These are phyloP conservation scores for Zaprionus capensis DNA, from an alignment of 1,140 invertebrate genomes.

Conservation along the genomic window DNA sequence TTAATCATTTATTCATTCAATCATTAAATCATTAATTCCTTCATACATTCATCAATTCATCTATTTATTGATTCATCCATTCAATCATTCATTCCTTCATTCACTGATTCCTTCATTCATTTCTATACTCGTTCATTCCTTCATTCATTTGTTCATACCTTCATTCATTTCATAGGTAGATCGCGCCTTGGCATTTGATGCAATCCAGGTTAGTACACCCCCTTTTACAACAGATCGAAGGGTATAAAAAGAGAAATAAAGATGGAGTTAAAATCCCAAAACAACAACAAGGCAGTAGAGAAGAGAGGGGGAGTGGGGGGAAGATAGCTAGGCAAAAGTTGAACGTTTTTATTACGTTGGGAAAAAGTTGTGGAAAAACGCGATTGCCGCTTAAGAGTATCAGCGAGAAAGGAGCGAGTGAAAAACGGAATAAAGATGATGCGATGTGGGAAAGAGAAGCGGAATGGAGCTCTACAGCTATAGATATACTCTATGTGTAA, in stretches of 20 bases:
- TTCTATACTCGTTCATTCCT: too few relatives aligned
- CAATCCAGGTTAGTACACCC: too few relatives aligned
- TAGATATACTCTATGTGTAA: background rate
- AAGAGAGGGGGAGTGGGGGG: slow-evolving; percentile 24
- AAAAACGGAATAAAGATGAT: slow-evolving; percentile 28
- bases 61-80: too few relatives aligned
- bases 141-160: too few relatives aligned
- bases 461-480: background rate
- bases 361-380: slow-evolving; percentile 78
- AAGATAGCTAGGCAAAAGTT: slow-evolving; percentile 65
- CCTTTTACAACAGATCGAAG: background rate
- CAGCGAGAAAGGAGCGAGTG: slow-evolving; percentile 14
- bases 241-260: background rate
- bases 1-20: too few relatives aligned
- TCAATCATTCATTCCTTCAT: too few relatives aligned
- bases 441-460: background rate
- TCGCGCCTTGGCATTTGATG: too few relatives aligned
- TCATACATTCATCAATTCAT: too few relatives aligned
- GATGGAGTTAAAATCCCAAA: background rate
- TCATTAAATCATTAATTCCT: too few relatives aligned
- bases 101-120: too few relatives aligned
- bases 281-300: slow-evolving; percentile 5
- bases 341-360: slow-evolving; percentile 77
- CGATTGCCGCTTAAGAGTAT: slow-evolving; percentile 79
- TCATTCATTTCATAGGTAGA: too few relatives aligned